Conservation (phyloP, 37 sponge, comb jelly and placozoan species). For the Petrosia ficiformis region DNA sequence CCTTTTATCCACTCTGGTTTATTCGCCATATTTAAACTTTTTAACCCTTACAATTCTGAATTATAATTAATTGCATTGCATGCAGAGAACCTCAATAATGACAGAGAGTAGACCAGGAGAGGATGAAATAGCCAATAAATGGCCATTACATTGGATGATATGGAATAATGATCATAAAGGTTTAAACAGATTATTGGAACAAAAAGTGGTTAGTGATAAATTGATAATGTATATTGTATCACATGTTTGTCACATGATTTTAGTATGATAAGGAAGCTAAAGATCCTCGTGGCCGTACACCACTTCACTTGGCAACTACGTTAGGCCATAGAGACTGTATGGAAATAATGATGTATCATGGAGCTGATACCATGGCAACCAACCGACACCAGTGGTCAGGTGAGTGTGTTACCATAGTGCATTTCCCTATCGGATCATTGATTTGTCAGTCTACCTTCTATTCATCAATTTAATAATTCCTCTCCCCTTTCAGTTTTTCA, state of each 20-base stretch:
- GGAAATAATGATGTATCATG: constrained; percentile 63
- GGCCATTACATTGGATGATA: constrained; percentile 85
- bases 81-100: no score
- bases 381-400: constrained; percentile 85
- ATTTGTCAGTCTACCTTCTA: no score
- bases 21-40: no score
- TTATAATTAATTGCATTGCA: no score
- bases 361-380: constrained; percentile 66
- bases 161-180: constrained; percentile 59
- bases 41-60: no score
- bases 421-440: not conserved
- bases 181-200: constrained; percentile 31
- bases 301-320: constrained; percentile 79
- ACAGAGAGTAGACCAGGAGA: no score
- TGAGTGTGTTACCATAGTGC: constrained; percentile 2
- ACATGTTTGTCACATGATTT: not conserved
- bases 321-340: constrained; percentile 57
- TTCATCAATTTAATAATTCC: not conserved
- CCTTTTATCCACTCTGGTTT: constrained; percentile 18
- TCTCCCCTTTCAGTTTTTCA: constrained; percentile 42
- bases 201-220: constrained; percentile 26
- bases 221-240: not conserved
- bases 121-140: constrained; percentile 10
- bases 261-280: constrained; percentile 68
- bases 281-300: constrained; percentile 90